phyloP scores from a whole-genome alignment of 35 echinoderm and acorn worm genomes.

The Heliocidaris tuberculata region DNA sequence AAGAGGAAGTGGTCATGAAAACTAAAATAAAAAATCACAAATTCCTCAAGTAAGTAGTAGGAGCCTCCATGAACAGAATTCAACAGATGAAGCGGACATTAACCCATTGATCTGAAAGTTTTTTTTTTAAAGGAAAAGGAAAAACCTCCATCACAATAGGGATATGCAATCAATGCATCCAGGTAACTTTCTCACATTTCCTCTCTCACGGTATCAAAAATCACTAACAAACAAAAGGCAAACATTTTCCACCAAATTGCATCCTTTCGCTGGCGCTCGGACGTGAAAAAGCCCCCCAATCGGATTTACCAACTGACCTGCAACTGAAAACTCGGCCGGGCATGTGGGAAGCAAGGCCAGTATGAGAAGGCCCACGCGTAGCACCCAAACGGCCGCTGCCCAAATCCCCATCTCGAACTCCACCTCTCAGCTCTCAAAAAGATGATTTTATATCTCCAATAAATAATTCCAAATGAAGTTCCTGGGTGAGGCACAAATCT shows the following conservation, averaged over 20 bases:
- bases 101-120: too few relatives aligned
- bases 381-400: not conserved
- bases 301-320: not conserved
- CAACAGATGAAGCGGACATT: too few relatives aligned
- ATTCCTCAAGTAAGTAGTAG: too few relatives aligned
- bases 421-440: not conserved
- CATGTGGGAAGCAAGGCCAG: not conserved
- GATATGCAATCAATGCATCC: not conserved
- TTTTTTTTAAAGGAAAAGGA: not conserved
- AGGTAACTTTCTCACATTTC: not conserved
- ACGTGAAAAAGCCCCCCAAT: not conserved
- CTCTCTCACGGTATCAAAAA: not conserved
- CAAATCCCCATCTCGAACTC: not conserved
- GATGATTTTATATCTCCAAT: not conserved
- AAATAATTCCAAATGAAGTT: not conserved
- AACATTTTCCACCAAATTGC: not conserved
- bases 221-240: not conserved
- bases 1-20: too few relatives aligned
- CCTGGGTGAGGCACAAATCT: not conserved
- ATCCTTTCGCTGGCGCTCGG: not conserved
- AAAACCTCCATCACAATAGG: not conserved
- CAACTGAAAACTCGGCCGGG: conserved; percentile 5
- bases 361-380: not conserved
- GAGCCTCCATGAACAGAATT: too few relatives aligned
- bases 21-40: too few relatives aligned